Percentiles rank a stretch among this genome's conserved stretches.
Evolutionary conservation across 1,140 invertebrate species (phyloP).

Genomic region (Drosophila repletoides): DNA sequence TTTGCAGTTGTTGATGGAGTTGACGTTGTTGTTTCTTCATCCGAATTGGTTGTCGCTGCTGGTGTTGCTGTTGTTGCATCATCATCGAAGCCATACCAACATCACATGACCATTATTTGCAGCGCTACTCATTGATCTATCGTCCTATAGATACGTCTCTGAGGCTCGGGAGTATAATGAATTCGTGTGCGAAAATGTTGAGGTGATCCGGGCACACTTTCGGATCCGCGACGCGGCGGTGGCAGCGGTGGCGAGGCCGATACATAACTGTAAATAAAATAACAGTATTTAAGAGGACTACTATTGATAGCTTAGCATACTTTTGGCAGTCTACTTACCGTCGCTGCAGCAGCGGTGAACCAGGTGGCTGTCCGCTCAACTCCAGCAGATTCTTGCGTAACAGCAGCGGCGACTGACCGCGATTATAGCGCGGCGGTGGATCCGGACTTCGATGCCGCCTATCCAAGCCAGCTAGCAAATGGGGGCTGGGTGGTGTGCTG

Average conservation of each 20-base stretch:
- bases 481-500: slow-evolving; percentile 60
- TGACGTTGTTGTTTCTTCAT: slow-evolving; percentile 50
- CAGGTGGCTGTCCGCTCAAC: slow-evolving; percentile 82
- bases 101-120: slow-evolving; percentile 83
- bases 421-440: slow-evolving; percentile 87
- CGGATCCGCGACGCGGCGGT: slow-evolving; percentile 86
- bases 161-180: slow-evolving; percentile 89
- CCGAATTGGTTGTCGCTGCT: slow-evolving; percentile 2
- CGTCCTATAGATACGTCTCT: slow-evolving; percentile 86
- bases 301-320: too few species aligned
- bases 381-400: slow-evolving; percentile 85
- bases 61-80: slow-evolving; percentile 24
- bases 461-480: slow-evolving; percentile 70
- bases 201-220: slow-evolving; percentile 88
- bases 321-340: slow-evolving; percentile 82
- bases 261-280: slow-evolving; percentile 83
- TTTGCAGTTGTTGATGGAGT: background rate
- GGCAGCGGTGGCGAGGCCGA: slow-evolving; percentile 88
- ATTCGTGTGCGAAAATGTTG: slow-evolving; percentile 86
- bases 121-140: slow-evolving; percentile 83
- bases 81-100: slow-evolving; percentile 81
- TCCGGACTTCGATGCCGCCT: slow-evolving; percentile 85
- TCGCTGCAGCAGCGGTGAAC: slow-evolving; percentile 84
- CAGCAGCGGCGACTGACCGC: slow-evolving; percentile 86
- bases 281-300: too few species aligned